Percentiles rank a stretch among this genome's conserved stretches.
These are phyloP conservation scores for Maccullochella peelii DNA, from an alignment of 2,113 vertebrate species.

Conservation along the genomic window DNA sequence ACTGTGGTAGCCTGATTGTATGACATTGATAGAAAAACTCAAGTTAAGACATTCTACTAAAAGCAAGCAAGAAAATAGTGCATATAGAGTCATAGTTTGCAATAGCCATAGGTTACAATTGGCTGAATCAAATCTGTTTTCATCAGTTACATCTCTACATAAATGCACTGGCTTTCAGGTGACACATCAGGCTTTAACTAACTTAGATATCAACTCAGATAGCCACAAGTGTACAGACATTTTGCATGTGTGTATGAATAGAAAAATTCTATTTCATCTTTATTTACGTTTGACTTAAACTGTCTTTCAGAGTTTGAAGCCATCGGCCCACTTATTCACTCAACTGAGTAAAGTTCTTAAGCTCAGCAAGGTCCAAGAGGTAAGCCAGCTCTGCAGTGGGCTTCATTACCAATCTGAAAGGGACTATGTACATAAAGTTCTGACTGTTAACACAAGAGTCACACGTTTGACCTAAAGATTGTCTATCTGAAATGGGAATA, in stretches of 20 bases:
- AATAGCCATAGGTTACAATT: background rate
- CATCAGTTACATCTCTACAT: background rate
- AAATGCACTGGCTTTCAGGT: background rate
- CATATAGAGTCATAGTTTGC: background rate
- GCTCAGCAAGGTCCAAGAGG: slow-evolving; percentile 99
- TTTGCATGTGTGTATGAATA: background rate
- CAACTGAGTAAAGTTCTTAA: slow-evolving; percentile 99
- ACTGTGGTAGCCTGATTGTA: background rate
- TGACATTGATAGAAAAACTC: background rate
- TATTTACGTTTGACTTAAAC: background rate
- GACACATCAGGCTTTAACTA: background rate
- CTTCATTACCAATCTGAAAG: background rate
- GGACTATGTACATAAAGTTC: background rate
- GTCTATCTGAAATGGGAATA: background rate
- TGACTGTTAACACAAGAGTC: background rate
- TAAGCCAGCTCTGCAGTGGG: slow-evolving; percentile 54
- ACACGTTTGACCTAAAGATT: background rate
- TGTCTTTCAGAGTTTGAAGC: slow-evolving; percentile 96
- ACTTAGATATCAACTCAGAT: background rate
- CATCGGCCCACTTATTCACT: slow-evolving; percentile 96
- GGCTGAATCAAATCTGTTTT: background rate
- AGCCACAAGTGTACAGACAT: background rate
- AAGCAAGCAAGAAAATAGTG: background rate
- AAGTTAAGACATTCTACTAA: background rate
- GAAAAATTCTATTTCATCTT: background rate